phyloP scores from a whole-genome alignment of 2,888 invertebrate species.

The Nymphalis c-album region DNA sequence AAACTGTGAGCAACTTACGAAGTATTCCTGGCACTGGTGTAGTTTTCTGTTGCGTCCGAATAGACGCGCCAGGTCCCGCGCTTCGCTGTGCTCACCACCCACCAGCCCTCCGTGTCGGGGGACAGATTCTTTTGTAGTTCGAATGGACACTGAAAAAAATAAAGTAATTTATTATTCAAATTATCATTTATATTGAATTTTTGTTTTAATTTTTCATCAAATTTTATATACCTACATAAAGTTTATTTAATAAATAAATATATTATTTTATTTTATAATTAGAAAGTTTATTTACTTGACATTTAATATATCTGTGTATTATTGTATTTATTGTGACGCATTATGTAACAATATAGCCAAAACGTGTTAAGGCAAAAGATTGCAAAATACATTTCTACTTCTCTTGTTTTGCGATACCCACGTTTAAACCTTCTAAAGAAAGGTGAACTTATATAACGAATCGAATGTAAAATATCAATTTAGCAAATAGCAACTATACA shows the following conservation, averaged over 20 bases:
- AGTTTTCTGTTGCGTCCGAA: slow-evolving; percentile 68
- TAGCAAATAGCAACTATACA: background rate
- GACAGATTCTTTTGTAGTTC: slow-evolving; percentile 71
- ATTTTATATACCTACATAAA: no score
- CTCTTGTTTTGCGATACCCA: slow-evolving; percentile 13
- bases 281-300: no score
- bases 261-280: no score
- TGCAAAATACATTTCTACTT: slow-evolving; percentile 7
- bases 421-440: slow-evolving; percentile 28
- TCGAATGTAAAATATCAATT: slow-evolving; percentile 6
- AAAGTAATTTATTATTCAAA: no score
- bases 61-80: slow-evolving; percentile 82
- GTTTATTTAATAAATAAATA: no score
- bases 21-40: slow-evolving; percentile 64
- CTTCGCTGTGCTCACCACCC: slow-evolving; percentile 78
- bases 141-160: slow-evolving; percentile 83
- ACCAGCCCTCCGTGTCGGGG: slow-evolving; percentile 56
- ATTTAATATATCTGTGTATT: no score
- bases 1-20: slow-evolving; percentile 53
- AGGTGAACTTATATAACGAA: slow-evolving; percentile 26
- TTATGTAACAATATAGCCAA: background rate
- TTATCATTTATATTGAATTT: no score
- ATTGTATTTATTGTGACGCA: no score
- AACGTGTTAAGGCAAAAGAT: background rate
- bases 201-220: no score